These are phyloP conservation scores for Periophthalmodon schlosseri DNA, from an alignment of 2,113 vertebrate genomes.

Conservation along the genomic window DNA sequence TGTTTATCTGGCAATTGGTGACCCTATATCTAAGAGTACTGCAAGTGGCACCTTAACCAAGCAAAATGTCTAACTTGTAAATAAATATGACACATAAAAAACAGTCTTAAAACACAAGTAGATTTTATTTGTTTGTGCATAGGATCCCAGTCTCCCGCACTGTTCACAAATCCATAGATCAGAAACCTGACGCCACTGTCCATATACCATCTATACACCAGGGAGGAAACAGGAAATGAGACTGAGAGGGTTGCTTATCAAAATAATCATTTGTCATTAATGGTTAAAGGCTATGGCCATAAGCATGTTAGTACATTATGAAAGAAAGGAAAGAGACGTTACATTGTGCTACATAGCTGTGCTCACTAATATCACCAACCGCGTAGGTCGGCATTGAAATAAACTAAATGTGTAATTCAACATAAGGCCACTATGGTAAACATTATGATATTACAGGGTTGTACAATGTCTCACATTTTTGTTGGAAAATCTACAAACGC, in stretches of 20 bases:
- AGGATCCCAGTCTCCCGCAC: slow-evolving; percentile 66
- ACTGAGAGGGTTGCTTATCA: slow-evolving; percentile 49
- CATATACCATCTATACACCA: slow-evolving; percentile 30
- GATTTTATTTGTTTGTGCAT: slow-evolving; percentile 72
- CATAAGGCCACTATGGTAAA: slow-evolving; percentile 82
- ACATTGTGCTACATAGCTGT: slow-evolving; percentile 75
- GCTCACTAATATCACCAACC: slow-evolving; percentile 60
- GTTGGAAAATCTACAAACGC: background rate
- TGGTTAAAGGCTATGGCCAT: slow-evolving; percentile 34
- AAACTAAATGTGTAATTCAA: slow-evolving; percentile 59
- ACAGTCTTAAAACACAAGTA: slow-evolving; percentile 24
- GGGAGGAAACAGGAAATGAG: slow-evolving; percentile 41
- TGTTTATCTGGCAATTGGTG: too few species aligned
- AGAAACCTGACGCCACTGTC: slow-evolving; percentile 37
- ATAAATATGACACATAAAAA: background rate
- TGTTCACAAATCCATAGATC: slow-evolving; percentile 36
- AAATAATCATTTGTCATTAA: slow-evolving; percentile 60
- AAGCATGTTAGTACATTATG: slow-evolving; percentile 28
- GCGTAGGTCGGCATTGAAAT: slow-evolving; percentile 38
- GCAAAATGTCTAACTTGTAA: background rate
- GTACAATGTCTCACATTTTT: background rate
- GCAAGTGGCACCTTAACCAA: too few species aligned
- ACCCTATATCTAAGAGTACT: too few species aligned
- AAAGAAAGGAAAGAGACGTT: slow-evolving; percentile 30
- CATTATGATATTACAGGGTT: slow-evolving; percentile 35